Conservation (phyloP, 2,888 invertebrate species). For the Acleris cristana region DNA sequence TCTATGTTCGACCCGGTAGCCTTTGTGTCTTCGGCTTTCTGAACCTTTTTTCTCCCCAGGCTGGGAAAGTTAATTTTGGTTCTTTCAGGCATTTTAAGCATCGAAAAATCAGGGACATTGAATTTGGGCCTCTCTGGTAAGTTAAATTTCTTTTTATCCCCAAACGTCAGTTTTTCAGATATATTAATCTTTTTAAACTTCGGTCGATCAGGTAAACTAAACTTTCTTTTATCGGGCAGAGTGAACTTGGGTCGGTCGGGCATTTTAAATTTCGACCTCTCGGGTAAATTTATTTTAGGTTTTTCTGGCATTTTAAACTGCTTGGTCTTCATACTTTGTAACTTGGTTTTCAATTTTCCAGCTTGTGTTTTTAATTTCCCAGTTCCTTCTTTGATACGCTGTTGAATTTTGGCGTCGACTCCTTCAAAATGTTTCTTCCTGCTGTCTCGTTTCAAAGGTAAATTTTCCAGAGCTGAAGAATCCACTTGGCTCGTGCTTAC, state of each 20-base stretch:
- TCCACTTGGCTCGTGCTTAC: slow-evolving; percentile 87
- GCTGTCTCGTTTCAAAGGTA: slow-evolving; percentile 84
- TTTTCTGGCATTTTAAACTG: slow-evolving; percentile 80
- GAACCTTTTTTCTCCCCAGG: slow-evolving; percentile 80
- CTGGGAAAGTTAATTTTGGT: slow-evolving; percentile 86
- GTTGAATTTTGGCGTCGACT: slow-evolving; percentile 84
- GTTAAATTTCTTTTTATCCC: slow-evolving; percentile 85
- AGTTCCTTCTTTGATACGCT: slow-evolving; percentile 87
- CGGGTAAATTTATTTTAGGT: slow-evolving; percentile 84
- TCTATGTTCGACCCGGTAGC: slow-evolving; percentile 67
- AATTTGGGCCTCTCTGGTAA: slow-evolving; percentile 84
- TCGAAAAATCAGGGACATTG: slow-evolving; percentile 81
- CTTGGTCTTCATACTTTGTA: slow-evolving; percentile 85
- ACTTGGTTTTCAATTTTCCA: slow-evolving; percentile 87
- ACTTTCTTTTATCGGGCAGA: slow-evolving; percentile 85
- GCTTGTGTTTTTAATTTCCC: slow-evolving; percentile 88
- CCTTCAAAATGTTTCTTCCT: slow-evolving; percentile 79
- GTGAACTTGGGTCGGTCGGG: slow-evolving; percentile 84
- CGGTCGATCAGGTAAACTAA: slow-evolving; percentile 86
- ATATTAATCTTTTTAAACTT: slow-evolving; percentile 79
- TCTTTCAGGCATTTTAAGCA: slow-evolving; percentile 84
- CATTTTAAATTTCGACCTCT: slow-evolving; percentile 77
- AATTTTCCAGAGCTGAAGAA: slow-evolving; percentile 86
- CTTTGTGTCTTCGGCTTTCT: slow-evolving; percentile 61
- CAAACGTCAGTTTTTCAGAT: slow-evolving; percentile 80